Percentiles rank a stretch among this genome's conserved stretches.
Conservation (phyloP, 1,140 invertebrate species). For the Myzus persicae region DNA sequence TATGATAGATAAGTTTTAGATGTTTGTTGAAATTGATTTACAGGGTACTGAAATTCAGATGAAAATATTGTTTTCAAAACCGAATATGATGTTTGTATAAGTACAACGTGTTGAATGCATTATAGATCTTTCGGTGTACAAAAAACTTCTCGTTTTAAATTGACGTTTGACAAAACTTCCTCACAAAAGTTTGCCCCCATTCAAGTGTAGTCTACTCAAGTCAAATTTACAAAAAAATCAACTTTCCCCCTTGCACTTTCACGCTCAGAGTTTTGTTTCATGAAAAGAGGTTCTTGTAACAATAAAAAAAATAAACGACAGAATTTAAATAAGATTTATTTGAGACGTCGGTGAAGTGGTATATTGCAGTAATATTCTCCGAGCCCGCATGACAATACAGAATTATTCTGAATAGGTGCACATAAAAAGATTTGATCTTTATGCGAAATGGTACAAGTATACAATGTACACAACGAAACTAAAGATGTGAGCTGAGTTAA, state of each 20-base stretch:
- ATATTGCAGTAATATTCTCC: neutral
- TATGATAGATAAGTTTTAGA: neutral
- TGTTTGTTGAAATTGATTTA: neutral
- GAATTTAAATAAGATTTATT: conserved; percentile 49
- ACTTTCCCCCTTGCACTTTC: conserved; percentile 18
- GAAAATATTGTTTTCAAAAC: neutral
- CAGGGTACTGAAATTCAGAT: neutral
- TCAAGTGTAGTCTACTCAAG: neutral
- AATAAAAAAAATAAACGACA: neutral
- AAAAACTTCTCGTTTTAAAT: conserved; percentile 11
- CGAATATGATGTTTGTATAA: neutral
- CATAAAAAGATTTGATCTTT: conserved; percentile 14
- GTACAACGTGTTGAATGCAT: neutral
- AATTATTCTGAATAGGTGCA: neutral
- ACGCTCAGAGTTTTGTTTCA: neutral
- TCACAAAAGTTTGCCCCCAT: neutral
- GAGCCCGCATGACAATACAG: neutral
- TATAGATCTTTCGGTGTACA: neutral
- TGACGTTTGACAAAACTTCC: neutral
- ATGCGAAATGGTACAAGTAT: neutral
- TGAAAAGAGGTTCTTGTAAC: conserved; percentile 29
- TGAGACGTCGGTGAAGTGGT: conserved; percentile 1
- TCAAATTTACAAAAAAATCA: conserved; percentile 29
- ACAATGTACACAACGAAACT: neutral
- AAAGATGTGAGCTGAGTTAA: neutral